Percentiles rank a stretch among this genome's conserved stretches.
Evolutionary conservation across 1,140 invertebrate species (phyloP).

Genomic region (Drosophila virilis): DNA sequence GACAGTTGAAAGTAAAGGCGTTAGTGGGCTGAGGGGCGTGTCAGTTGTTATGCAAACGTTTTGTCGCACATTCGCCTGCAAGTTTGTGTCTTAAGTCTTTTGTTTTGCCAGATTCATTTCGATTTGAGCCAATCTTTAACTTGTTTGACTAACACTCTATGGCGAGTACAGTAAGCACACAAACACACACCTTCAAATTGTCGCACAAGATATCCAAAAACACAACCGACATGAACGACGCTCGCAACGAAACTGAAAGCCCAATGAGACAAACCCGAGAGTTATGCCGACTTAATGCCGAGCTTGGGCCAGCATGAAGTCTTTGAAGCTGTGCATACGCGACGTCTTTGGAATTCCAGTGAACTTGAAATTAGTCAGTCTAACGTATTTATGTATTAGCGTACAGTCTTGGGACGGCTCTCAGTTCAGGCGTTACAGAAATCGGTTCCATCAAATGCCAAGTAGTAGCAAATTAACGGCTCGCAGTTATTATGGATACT

Average conservation of each 20-base stretch:
- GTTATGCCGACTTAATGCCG: not conserved
- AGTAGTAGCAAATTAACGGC: slow-evolving; percentile 9
- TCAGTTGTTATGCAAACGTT: slow-evolving; percentile 20
- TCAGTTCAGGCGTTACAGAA: not conserved
- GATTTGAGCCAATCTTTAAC: slow-evolving; percentile 28
- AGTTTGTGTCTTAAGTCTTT: slow-evolving; percentile 74
- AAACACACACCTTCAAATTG: not conserved
- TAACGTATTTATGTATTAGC: slow-evolving; percentile 27
- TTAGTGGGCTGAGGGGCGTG: slow-evolving; percentile 26
- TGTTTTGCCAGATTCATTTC: slow-evolving; percentile 39
- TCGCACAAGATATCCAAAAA: not conserved
- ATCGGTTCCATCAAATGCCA: not conserved
- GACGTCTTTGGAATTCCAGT: slow-evolving; percentile 47
- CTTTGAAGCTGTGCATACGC: slow-evolving; percentile 15
- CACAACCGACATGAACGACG: slow-evolving; percentile 58
- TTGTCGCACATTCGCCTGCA: not conserved
- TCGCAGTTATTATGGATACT: slow-evolving; percentile 20
- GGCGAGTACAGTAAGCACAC: slow-evolving; percentile 31
- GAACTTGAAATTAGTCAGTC: slow-evolving; percentile 77
- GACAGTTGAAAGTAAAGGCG: slow-evolving; percentile 46
- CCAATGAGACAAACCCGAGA: slow-evolving; percentile 8
- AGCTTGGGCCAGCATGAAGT: not conserved
- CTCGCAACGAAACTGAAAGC: slow-evolving; percentile 82
- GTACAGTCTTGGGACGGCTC: not conserved
- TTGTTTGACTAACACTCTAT: slow-evolving; percentile 13